Evolutionary conservation across 2,797 vertebrate genomes (phyloP).

Genomic region (Eulemur mongoz): DNA sequence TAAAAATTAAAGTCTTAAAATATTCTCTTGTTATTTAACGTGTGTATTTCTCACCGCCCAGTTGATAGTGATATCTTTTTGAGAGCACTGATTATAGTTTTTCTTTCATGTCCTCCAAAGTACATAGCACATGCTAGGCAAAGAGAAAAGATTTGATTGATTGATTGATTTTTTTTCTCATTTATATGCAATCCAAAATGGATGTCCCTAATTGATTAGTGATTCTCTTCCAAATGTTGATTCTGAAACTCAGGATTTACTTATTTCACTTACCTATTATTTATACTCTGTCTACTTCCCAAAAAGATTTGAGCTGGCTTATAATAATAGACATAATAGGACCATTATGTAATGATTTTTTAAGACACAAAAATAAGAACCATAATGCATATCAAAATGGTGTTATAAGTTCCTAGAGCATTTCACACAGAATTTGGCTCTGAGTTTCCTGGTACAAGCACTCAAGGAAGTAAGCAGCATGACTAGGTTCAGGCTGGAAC

Average conservation of each 20-base stretch:
- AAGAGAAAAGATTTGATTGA: conserved; percentile 11
- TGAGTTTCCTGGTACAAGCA: background rate
- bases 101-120: background rate
- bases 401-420: background rate
- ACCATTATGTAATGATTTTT: conserved; percentile 6
- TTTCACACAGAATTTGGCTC: background rate
- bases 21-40: background rate
- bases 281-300: background rate
- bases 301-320: background rate
- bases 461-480: background rate
- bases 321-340: background rate
- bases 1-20: background rate
- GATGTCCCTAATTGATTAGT: background rate
- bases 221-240: background rate
- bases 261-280: conserved; percentile 60
- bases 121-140: background rate
- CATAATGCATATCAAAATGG: background rate
- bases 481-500: background rate
- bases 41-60: background rate
- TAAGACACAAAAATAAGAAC: background rate
- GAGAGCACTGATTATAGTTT: background rate
- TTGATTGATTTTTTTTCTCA: background rate
- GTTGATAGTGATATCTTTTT: background rate
- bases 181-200: background rate
- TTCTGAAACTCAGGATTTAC: background rate